Conservation (phyloP, 2,888 invertebrate genomes). For the Carpatolechia fugitivella region DNA sequence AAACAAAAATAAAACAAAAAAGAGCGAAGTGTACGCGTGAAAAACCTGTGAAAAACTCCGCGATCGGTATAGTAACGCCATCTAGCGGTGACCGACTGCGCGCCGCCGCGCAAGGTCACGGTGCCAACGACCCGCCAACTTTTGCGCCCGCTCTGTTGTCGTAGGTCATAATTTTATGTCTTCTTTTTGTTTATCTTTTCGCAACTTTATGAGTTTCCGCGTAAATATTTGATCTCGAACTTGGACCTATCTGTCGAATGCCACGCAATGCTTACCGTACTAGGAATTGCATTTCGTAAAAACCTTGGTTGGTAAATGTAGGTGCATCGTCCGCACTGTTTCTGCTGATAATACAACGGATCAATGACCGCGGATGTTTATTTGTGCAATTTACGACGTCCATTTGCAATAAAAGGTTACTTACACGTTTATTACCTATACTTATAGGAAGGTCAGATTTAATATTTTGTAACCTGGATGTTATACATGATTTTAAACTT, state of each 20-base stretch:
- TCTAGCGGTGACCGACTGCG: constrained; percentile 53
- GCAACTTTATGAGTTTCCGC: constrained; percentile 71
- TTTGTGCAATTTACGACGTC: constrained; percentile 22
- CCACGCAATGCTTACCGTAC: neutral
- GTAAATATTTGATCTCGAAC: constrained; percentile 46
- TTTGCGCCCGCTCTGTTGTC: constrained; percentile 78
- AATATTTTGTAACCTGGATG: neutral
- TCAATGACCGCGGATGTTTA: constrained; percentile 25
- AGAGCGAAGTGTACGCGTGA: neutral
- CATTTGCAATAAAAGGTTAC: constrained; percentile 1
- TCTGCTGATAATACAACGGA: constrained; percentile 7
- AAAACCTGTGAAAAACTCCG: neutral
- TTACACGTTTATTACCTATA: neutral
- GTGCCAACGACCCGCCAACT: constrained; percentile 77
- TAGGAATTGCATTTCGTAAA: neutral
- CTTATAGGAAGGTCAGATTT: neutral
- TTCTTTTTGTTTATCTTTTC: constrained; percentile 80
- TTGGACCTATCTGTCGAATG: neutral
- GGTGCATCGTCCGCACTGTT: neutral
- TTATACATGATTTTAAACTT: too few relatives aligned
- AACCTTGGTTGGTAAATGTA: neutral
- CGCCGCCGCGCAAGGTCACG: constrained; percentile 65
- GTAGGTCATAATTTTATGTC: constrained; percentile 80
- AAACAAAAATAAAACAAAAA: neutral
- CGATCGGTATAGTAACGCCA: constrained; percentile 46